Evolutionary conservation across 2,888 invertebrate species (phyloP), one percentile per base, ranked within the genome.

Genomic region (Ophion ellenae): DNA sequence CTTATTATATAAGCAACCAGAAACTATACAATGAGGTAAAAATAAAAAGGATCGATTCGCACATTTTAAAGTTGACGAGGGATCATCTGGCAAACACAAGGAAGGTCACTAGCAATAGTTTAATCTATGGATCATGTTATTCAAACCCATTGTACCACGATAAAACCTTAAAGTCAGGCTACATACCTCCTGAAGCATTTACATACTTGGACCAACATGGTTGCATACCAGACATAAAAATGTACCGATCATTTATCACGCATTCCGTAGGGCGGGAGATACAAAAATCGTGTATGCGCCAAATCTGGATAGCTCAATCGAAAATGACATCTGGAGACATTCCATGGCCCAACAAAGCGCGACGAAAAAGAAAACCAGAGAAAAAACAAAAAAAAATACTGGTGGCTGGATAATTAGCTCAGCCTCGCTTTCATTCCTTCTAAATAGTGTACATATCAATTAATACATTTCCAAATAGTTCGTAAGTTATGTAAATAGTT

Each of bases 241-340:
- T 40, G 53, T 83, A 2, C 86, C 86, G 1, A 85, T 85, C 20
- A 82, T 85, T 11, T 87, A 85, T n/a, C 85, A 86, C 24, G 36
- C 40, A 17, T 66, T 63, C 1, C 28, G 86, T 40, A 70, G 71
- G 53, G 2, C 66, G 11, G 64, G 70, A 11, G 74, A 75, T 6
- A 78, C 77, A 45, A 75, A 81, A 28, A 78, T 86, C 0, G 7
- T 53, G 3, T 64, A 63, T 6, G 53, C 71, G 2, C 45, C 59
- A 36, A 47, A 53, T 24, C 28, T 73, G 28, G 36, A 83, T 7
- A 32, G 59, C 45, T 45, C 6, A n/a, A 53, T 47, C 0, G 36
- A 2, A 36, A 36, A 36, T 36, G 4, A 36, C 6, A 3, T 6
- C 6, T 36, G 63, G 4, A n/a, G 75, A 80, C 14, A 20, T 20